Conservation (phyloP, 2,888 invertebrate species). For the Papilio gigon region DNA sequence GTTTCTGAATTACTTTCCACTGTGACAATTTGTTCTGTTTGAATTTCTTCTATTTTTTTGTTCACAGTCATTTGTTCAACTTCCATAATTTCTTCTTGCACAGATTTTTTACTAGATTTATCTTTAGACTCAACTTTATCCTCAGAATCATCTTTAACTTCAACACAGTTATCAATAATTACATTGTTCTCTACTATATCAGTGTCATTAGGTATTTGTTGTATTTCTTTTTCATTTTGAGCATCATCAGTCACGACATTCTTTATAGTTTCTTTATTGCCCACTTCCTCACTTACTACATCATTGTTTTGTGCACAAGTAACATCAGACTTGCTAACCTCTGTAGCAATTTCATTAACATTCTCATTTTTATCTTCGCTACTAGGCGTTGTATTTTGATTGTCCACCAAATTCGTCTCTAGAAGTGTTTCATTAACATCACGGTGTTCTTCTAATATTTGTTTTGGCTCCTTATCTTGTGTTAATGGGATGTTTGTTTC, state of each 20-base stretch:
- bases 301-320: neutral
- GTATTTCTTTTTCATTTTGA: constrained; percentile 9
- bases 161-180: neutral
- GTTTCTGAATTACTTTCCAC: constrained; percentile 2
- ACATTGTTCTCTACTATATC: neutral
- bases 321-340: neutral
- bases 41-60: constrained; percentile 34
- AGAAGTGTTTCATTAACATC: constrained; percentile 12
- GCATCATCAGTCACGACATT: neutral
- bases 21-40: constrained; percentile 26
- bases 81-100: neutral
- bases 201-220: neutral
- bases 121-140: neutral
- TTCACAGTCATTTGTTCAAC: neutral
- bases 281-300: neutral
- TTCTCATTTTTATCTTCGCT: constrained; percentile 1
- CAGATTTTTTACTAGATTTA: neutral
- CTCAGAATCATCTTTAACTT: neutral
- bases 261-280: neutral
- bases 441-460: constrained; percentile 15
- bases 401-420: neutral
- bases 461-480: constrained; percentile 15
- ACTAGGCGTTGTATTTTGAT: constrained; percentile 10
- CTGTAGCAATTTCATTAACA: neutral
- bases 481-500: constrained; percentile 38